Evolutionary conservation across 2,797 vertebrate species (phyloP), one percentile per base, ranked within the genome.

Genomic region (Sebastes dallii): DNA sequence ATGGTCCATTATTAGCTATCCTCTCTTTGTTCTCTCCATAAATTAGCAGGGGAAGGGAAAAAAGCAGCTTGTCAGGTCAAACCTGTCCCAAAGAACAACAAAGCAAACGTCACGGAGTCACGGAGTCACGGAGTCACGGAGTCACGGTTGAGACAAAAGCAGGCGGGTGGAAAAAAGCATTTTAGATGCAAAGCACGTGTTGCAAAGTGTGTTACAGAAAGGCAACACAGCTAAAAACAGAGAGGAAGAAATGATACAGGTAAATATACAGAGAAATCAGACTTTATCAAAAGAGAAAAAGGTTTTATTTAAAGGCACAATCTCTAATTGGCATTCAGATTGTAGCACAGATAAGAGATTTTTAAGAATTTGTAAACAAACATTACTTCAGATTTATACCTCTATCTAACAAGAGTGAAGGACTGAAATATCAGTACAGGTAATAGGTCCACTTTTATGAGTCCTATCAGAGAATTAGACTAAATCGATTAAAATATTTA

Each of bases 51-150:
- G 5, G 1, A 0, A n/a, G 29, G 0, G 8, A 2, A 5, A 8
- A 30, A 79, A 56, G 78, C 25, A 12, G 55, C 42, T 39, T 3
- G 34, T 83, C 83, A 82, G 66, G 86, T 86, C 3, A 25, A 86
- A 25, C 86, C 32, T 32, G 78, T 80, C 20, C 24, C 36, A 11
- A 1, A 71, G 24, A 77, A 52, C 24, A 62, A 24, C 8, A 30
- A 0, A 13, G 32, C 24, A 39, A 56, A 68, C 7, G 20, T 29
- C 16, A 54, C 0, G n/a, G n/a, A n/a, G n/a, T n/a, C n/a, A n/a
- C n/a, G n/a, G n/a, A n/a, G n/a, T n/a, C n/a, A n/a, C n/a, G 3
- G 22, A 64, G 24, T 29, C 20, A 30, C 13, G 2, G 22, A 64
- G 58, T 10, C 8, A 54, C 0, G 4, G 24, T 9, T 3, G 1